Base-by-base conservation (phyloP, 2,113 vertebrate genomes). In the Pollimyrus isidori region DNA sequence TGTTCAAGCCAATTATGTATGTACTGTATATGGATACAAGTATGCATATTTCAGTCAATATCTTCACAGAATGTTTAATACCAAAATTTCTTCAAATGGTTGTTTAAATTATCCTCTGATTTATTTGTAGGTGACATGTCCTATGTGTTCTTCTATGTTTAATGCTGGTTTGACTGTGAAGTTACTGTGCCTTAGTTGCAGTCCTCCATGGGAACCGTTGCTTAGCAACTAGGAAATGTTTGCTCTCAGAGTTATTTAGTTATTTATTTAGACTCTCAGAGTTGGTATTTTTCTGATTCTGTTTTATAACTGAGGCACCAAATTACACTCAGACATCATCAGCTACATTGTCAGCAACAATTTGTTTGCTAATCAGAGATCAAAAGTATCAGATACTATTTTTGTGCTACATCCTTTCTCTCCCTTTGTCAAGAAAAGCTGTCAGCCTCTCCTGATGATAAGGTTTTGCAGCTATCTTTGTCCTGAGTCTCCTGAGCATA, bases 181-280 rank as follows among this genome's bases (percentile, higher is more conserved):
- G 23, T 35, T 89, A 42, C 49, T 89, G 69, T 88, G 52, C 82
- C 26, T 52, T 50, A 26, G 48, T 88, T 88, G 45, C 30, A 39
- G n/a, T 89, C 15, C 73, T 89, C 30, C 73, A 89, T 82, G 73
- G 73, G 69, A 89, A 89, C 46, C 4, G 15, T 83, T 56, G 88
- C 88, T 89, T 89, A 82, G 88, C 88, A 89, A 89, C 88, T 17
- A n/a, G 19, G 73, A 11, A 56, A 56, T 89, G 48, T 87, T 87
- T 87, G 82, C 48, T 88, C 82, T 82, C 82, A 49, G 7, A 23
- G 82, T 46, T 84, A 45, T 76, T 35, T 35, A 35, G 35, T 35
- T 35, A 35, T 35, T 35, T 35, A 35, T 35, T 35, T 35, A 35
- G 35, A 35, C 35, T 35, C 35, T 76, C 13, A 0, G 11, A 39